Evolutionary conservation across 1,140 invertebrate species (phyloP).

Genomic region (Scaptodrosophila lebanonensis): DNA sequence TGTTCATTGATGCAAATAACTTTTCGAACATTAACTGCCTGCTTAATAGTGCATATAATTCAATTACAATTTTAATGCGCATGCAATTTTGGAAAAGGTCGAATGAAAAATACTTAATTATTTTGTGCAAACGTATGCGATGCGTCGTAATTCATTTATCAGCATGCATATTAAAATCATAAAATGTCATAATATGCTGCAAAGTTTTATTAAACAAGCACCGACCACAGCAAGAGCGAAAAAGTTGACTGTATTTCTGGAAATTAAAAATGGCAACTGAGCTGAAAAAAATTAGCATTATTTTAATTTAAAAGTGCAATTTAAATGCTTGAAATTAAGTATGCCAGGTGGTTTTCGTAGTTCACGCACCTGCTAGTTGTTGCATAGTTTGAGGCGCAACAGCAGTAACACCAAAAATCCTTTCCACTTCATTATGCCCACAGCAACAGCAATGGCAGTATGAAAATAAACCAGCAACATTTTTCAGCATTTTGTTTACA

Average conservation of each 20-base stretch:
- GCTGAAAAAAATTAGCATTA: no score
- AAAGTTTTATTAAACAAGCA: conserved; percentile 18
- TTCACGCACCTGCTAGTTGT: background rate
- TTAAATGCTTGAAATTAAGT: conserved; percentile 7
- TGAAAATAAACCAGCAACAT: background rate
- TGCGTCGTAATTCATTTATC: conserved; percentile 50
- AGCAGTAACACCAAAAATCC: background rate
- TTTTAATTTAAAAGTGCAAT: conserved; percentile 2
- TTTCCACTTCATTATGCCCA: conserved; percentile 32
- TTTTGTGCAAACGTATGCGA: conserved; percentile 12
- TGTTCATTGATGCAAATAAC: conserved; percentile 20
- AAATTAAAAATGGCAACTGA: conserved; percentile 56
- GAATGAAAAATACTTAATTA: conserved; percentile 10
- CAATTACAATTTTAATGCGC: conserved; percentile 56
- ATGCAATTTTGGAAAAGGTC: conserved; percentile 1
- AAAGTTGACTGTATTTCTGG: conserved; percentile 19
- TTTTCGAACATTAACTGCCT: conserved; percentile 41
- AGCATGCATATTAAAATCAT: conserved; percentile 32
- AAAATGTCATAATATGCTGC: conserved; percentile 42
- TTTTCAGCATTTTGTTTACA: conserved; percentile 27
- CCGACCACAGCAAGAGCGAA: conserved; percentile 18
- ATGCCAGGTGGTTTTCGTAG: background rate
- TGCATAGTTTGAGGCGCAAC: background rate
- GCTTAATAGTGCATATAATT: conserved; percentile 41
- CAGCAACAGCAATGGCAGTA: background rate